A percentile compares a stretch with the other conserved stretches of the same genome.
phyloP scores from a whole-genome alignment of 2,113 vertebrate genomes.

The Tonatia bakeri region DNA sequence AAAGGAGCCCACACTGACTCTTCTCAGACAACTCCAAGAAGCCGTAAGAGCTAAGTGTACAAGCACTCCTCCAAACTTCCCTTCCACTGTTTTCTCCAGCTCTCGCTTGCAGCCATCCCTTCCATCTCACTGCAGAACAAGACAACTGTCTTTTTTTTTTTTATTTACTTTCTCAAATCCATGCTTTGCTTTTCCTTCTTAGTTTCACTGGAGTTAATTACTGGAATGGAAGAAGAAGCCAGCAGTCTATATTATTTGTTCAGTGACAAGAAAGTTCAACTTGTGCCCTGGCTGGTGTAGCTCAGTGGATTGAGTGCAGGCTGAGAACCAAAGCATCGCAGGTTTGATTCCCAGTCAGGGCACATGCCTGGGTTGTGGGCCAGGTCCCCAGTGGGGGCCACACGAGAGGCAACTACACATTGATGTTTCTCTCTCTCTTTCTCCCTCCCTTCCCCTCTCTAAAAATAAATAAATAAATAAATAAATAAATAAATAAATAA shows the following conservation, averaged over 20 bases:
- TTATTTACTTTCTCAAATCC: background rate
- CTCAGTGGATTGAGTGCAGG: no score
- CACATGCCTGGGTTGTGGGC: no score
- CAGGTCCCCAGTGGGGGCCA: no score
- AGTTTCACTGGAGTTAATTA: background rate
- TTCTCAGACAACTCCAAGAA: background rate
- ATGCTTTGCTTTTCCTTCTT: background rate
- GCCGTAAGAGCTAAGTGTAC: background rate
- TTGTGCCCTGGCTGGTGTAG: no score
- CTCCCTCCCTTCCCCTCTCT: no score
- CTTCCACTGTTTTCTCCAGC: background rate
- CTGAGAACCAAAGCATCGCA: no score
- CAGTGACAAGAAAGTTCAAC: background rate
- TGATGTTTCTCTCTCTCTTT: no score
- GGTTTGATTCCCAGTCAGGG: no score
- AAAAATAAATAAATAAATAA: no score
- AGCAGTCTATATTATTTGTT: background rate
- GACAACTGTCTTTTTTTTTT: background rate
- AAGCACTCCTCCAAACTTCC: background rate
- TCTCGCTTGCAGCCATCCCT: fast-evolving
- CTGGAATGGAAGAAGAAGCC: background rate
- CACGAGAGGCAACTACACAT: no score
- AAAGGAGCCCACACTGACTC: background rate
- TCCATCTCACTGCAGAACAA: background rate
- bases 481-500: no score